phyloP scores from a whole-genome alignment of 2,888 invertebrate genomes.

The Steinernema scapterisci region DNA sequence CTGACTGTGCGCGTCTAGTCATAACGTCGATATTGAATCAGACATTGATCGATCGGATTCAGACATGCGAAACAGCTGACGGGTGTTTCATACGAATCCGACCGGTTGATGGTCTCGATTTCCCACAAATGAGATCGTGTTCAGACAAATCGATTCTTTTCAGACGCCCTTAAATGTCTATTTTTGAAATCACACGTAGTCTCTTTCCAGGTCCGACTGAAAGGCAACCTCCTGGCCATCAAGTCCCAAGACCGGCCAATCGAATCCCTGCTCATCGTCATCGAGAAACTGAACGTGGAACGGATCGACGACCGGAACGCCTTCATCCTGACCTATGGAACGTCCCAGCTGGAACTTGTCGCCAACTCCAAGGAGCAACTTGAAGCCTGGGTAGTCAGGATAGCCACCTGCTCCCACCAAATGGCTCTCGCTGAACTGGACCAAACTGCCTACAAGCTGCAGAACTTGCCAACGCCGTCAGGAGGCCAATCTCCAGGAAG shows the following conservation, averaged over 20 bases:
- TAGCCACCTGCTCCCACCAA: slow-evolving; percentile 50
- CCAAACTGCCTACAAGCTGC: slow-evolving; percentile 57
- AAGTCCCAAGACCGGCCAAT: slow-evolving; percentile 42
- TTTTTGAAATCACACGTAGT: too few relatives aligned
- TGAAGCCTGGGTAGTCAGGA: slow-evolving; percentile 63
- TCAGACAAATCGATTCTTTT: too few relatives aligned
- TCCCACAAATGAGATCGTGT: too few relatives aligned
- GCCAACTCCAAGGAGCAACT: slow-evolving; percentile 47
- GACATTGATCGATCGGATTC: too few relatives aligned
- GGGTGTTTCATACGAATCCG: too few relatives aligned
- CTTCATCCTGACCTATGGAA: slow-evolving; percentile 43
- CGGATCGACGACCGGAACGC: slow-evolving; percentile 34
- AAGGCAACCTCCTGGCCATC: slow-evolving; percentile 46
- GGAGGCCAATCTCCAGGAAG: slow-evolving; percentile 8
- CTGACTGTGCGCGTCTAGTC: too few relatives aligned
- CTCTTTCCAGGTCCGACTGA: slow-evolving; percentile 46
- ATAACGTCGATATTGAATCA: too few relatives aligned
- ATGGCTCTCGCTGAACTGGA: slow-evolving; percentile 64
- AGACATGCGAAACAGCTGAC: too few relatives aligned
- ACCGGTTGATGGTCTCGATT: too few relatives aligned
- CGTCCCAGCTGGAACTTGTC: slow-evolving; percentile 41
- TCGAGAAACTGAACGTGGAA: slow-evolving; percentile 54
- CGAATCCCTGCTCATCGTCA: slow-evolving; percentile 59
- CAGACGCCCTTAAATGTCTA: too few relatives aligned
- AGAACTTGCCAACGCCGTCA: slow-evolving; percentile 44